phyloP scores from a whole-genome alignment of 2,888 invertebrate genomes.

The Steromphala cineraria region DNA sequence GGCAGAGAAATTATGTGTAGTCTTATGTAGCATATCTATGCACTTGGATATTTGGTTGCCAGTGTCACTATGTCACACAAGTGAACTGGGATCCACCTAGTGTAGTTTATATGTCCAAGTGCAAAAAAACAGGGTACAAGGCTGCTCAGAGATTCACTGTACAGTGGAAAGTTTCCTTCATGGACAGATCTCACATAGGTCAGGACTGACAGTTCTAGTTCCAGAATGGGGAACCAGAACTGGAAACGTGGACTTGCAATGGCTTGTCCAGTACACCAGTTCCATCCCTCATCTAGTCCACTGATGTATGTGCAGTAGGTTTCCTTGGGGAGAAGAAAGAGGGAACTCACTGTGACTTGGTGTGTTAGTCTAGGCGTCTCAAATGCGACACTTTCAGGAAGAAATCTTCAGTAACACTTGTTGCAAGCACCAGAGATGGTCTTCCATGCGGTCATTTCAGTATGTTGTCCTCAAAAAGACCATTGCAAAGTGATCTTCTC shows the following conservation, averaged over 20 bases:
- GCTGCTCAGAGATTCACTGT: neutral
- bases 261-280: neutral
- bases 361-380: slow-evolving; percentile 28
- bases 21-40: neutral
- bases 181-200: neutral
- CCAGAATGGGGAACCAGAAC: slow-evolving; percentile 24
- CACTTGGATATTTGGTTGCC: neutral
- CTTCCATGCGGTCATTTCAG: slow-evolving; percentile 20
- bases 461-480: slow-evolving; percentile 26
- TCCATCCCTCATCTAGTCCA: neutral
- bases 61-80: neutral
- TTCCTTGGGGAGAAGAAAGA: neutral
- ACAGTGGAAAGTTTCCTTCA: neutral
- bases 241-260: slow-evolving; percentile 16
- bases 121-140: neutral
- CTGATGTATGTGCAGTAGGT: neutral
- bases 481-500: neutral
- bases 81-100: neutral
- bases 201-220: neutral
- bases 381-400: slow-evolving; percentile 25
- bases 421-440: slow-evolving; percentile 10
- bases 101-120: neutral
- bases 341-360: slow-evolving; percentile 17
- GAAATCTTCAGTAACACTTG: slow-evolving; percentile 26
- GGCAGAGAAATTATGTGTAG: neutral